phyloP scores from a whole-genome alignment of 2,888 invertebrate genomes.

The Ectobius pallidus region DNA sequence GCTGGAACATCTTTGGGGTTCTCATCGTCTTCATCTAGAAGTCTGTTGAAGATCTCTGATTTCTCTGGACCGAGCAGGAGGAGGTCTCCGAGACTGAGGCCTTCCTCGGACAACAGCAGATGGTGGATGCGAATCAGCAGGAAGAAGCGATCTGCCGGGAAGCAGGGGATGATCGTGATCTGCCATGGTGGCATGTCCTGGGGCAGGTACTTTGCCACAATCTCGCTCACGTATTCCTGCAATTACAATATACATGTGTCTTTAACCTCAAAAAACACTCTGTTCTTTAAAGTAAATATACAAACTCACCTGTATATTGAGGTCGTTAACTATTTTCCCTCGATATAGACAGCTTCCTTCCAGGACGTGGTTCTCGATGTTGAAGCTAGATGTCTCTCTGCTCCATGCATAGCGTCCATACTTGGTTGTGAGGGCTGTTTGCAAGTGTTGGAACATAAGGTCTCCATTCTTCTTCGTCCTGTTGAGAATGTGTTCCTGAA shows the following conservation, averaged over 20 bases:
- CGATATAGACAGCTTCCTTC: constrained; percentile 68
- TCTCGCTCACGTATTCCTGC: constrained; percentile 78
- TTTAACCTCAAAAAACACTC: background rate
- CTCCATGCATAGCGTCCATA: constrained; percentile 84
- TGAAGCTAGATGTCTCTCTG: constrained; percentile 57
- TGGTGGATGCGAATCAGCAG: constrained; percentile 78
- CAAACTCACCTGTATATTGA: constrained; percentile 71
- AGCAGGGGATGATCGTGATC: constrained; percentile 71
- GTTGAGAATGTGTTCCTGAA: background rate
- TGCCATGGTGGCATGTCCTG: constrained; percentile 80
- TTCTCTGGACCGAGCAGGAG: constrained; percentile 61
- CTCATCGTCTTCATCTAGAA: constrained; percentile 38
- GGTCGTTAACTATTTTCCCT: constrained; percentile 71
- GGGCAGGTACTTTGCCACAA: constrained; percentile 77
- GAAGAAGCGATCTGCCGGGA: constrained; percentile 64
- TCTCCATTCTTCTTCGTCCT: background rate
- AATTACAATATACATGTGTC: constrained; percentile 45
- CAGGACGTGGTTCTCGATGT: constrained; percentile 72
- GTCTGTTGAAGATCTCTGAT: constrained; percentile 4
- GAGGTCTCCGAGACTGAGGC: constrained; percentile 76
- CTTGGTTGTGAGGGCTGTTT: constrained; percentile 69
- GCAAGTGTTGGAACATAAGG: constrained; percentile 66
- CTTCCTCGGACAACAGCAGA: constrained; percentile 72
- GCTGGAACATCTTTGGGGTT: constrained; percentile 50
- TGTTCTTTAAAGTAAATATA: background rate